These are phyloP conservation scores for Pedetes capensis DNA, from an alignment of 2,113 vertebrate genomes.

Conservation along the genomic window DNA sequence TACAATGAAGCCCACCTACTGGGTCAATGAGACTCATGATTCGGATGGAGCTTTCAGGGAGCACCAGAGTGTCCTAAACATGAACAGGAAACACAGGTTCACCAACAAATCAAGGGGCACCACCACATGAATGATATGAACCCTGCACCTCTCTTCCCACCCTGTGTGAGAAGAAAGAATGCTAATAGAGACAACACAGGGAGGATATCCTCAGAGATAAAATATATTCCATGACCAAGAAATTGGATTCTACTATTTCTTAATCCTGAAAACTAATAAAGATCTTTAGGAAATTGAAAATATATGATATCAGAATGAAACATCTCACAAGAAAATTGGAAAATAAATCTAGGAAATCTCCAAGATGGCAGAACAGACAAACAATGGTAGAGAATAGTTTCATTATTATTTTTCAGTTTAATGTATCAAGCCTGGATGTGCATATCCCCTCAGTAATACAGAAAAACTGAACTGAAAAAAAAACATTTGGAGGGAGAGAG, in stretches of 20 bases:
- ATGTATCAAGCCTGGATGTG: background rate
- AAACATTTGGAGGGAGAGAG: background rate
- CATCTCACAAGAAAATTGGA: background rate
- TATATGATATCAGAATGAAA: background rate
- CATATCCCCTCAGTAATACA: background rate
- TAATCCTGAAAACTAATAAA: background rate
- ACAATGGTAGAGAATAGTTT: background rate
- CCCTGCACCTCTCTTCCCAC: no score
- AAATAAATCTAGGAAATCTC: slow-evolving; percentile 1
- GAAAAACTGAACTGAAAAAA: slow-evolving; percentile 3
- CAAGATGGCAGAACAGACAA: background rate
- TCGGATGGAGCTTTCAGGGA: background rate
- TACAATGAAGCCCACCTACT: background rate
- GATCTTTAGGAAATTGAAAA: background rate
- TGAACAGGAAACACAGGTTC: background rate
- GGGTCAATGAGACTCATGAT: background rate
- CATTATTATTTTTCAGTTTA: background rate
- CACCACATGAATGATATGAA: background rate
- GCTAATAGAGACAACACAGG: no score
- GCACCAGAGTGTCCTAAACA: background rate
- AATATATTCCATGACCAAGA: background rate
- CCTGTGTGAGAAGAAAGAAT: no score
- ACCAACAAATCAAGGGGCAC: background rate
- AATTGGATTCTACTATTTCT: background rate
- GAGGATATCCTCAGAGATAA: background rate